phyloP scores from a whole-genome alignment of 92 coral and sea anemone species.

The Epizoanthus stellaris region DNA sequence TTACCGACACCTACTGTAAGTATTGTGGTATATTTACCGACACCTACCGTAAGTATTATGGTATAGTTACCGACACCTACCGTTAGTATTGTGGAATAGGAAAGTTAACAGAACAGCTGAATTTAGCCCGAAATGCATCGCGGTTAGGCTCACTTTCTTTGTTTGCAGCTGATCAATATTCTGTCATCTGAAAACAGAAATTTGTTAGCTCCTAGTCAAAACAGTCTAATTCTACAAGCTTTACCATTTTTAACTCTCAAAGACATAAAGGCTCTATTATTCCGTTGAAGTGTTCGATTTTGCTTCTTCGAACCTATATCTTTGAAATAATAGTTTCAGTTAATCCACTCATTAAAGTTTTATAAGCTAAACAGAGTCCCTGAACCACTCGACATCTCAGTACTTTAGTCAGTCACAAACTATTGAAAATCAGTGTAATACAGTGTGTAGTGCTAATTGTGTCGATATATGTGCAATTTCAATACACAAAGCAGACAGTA shows the following conservation, averaged over 20 bases:
- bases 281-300: not conserved
- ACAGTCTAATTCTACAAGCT: not conserved
- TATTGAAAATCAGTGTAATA: not conserved
- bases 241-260: too few relatives aligned
- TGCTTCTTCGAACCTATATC: slow-evolving; percentile 1
- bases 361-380: not conserved
- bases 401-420: not conserved
- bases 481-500: not conserved
- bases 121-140: slow-evolving; percentile 11
- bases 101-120: not conserved
- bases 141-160: not conserved
- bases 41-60: too few relatives aligned
- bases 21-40: too few relatives aligned
- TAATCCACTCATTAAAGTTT: not conserved
- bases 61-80: too few relatives aligned
- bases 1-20: too few relatives aligned
- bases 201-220: not conserved
- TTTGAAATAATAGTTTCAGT: not conserved
- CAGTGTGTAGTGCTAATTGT: not conserved
- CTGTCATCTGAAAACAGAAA: not conserved
- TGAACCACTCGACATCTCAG: not conserved
- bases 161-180: slow-evolving; percentile 2
- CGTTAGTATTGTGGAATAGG: too few relatives aligned
- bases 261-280: not conserved
- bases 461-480: not conserved